These are phyloP conservation scores for Aythya baeri DNA, from an alignment of 2,113 vertebrate species.

Conservation along the genomic window DNA sequence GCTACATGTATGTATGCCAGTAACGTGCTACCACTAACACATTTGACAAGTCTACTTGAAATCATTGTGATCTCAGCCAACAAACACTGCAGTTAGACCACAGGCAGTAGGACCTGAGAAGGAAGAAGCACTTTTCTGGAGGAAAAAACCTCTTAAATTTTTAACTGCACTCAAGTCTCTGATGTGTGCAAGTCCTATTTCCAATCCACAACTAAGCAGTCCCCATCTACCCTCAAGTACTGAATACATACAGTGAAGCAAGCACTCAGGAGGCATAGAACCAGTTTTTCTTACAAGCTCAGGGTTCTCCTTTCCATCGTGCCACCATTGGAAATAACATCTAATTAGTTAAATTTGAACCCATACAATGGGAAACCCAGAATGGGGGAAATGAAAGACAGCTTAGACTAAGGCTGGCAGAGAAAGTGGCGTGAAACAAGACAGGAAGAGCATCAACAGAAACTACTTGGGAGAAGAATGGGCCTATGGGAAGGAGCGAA, in stretches of 20 bases:
- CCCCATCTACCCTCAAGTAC: neutral
- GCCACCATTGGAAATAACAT: neutral
- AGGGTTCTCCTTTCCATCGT: neutral
- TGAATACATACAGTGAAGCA: neutral
- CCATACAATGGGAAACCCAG: neutral
- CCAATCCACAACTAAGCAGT: neutral
- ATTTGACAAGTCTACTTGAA: neutral
- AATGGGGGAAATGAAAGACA: neutral
- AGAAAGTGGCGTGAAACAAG: neutral
- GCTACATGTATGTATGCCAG: neutral
- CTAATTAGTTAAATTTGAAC: neutral
- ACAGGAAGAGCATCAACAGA: neutral
- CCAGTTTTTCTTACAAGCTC: neutral
- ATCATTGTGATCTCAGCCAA: neutral
- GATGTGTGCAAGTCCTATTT: neutral
- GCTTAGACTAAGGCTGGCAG: neutral
- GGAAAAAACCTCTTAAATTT: neutral
- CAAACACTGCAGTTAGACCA: neutral
- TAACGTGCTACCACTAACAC: accelerated
- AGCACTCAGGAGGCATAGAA: neutral
- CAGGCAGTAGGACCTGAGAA: neutral
- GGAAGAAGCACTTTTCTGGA: neutral
- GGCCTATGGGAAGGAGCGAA: neutral
- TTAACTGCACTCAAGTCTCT: neutral
- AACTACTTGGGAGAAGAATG: neutral